Base-by-base conservation (phyloP, 2,113 vertebrate species). In the Podocnemis expansa region DNA sequence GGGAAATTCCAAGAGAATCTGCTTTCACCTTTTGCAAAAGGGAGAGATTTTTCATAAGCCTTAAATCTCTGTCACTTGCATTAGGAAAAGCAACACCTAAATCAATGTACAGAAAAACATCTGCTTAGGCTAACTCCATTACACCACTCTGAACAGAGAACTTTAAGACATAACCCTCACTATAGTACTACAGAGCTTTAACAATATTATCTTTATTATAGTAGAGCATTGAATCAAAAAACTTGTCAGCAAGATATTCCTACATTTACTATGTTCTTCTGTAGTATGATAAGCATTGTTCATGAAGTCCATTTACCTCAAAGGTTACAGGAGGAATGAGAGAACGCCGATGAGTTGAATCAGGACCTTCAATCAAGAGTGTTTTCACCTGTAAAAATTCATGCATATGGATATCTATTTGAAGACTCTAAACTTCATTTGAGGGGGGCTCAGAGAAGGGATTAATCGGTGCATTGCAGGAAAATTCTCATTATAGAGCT, bases 321-420 rank as follows among this genome's bases (percentile, higher is more conserved):
- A 99, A 99, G 5, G 97, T 98, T 78, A 99, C 99, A 0, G 98
- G 96, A 1, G 99, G 99, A 81, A 99, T 99, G 84, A 99, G 98
- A 56, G 99, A 99, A 5, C 98, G 98, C 47, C 98, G 98, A 88
- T 99, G 99, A 27, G 99, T 97, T 55, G 97, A 98, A 43, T 99
- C 99, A 12, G 97, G 97, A 34, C 99, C 99, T 96, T 99, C 99
- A 60, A 98, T 98, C 90, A 99, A 89, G 89, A 98, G 96, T 85
- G 97, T 96, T 97, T 99, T 99, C 88, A 98, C 98, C 99, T 99
- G 96, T 38, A 98, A 97, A 81, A 85, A 9, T 78, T 54, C 34
- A 58, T 0, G 7, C n/a, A 21, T 4, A 34, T 78, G 63, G 79
- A 51, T 56, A 31, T 93, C 60, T 19, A 47, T 87, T 91, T 81